These are phyloP conservation scores for Drosophila acutilabella DNA, from an alignment of 2,888 invertebrate genomes.

Conservation along the genomic window DNA sequence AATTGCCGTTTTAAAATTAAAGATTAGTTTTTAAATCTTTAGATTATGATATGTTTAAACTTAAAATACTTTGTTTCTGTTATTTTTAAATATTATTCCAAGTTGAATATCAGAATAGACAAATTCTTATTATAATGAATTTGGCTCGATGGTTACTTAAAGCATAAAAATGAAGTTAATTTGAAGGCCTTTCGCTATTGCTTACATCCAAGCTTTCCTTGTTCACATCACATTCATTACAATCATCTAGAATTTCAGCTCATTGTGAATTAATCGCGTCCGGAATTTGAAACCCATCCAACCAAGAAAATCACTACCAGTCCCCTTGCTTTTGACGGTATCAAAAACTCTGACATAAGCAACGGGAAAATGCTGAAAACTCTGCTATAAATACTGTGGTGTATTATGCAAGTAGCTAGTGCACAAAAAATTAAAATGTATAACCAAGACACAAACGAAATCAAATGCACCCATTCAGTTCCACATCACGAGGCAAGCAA, in stretches of 20 bases:
- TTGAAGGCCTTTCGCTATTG: neutral
- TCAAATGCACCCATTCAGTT: conserved; percentile 56
- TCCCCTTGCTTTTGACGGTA: neutral
- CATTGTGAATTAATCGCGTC: conserved; percentile 76
- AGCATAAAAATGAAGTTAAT: neutral
- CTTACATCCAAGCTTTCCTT: conserved; percentile 14
- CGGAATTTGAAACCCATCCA: conserved; percentile 12
- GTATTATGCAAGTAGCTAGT: conserved; percentile 18
- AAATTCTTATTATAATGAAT: too few species aligned
- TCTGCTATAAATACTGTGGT: neutral
- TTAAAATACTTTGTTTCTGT: too few species aligned
- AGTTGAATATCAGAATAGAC: too few species aligned
- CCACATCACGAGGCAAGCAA: conserved; percentile 40
- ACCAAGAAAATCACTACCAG: neutral
- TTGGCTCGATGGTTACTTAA: too few species aligned
- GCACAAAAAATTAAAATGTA: conserved; percentile 67
- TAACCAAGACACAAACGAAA: conserved; percentile 74
- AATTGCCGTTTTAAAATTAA: too few species aligned
- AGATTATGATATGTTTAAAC: too few species aligned
- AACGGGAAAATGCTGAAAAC: conserved; percentile 2
- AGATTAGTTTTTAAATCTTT: too few species aligned
- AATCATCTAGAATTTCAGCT: conserved; percentile 79
- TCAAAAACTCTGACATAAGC: conserved; percentile 1
- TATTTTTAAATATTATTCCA: too few species aligned
- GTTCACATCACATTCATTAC: conserved; percentile 51